A percentile compares a stretch with the other conserved stretches of the same genome.
These are phyloP conservation scores for zebrafish (Danio rerio) DNA, from an alignment of 2,113 vertebrate species.

Conservation along the genomic window GRCz12tu NC_133189.1:47956001-47956500, in stretches of 20 bases:
- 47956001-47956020: too few relatives aligned
- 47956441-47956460: background rate
- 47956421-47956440: background rate
- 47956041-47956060: too few relatives aligned
- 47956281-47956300: constrained; percentile 7
- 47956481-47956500: background rate
- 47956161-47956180: background rate
- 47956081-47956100: too few relatives aligned
- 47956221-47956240: constrained; percentile 19
- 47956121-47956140: background rate
- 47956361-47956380: background rate
- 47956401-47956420: constrained; percentile 6
- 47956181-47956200: background rate
- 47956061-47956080: too few relatives aligned
- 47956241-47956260: background rate
- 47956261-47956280: background rate
- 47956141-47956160: background rate
- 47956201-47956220: background rate
- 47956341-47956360: background rate
- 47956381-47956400: constrained; percentile 10
- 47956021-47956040: too few relatives aligned
- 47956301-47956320: constrained; percentile 11
- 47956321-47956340: background rate
- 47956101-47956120: too few relatives aligned
- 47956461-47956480: constrained; percentile 10